Evolutionary conservation across 2,888 invertebrate genomes (phyloP).

Genomic region (Megalurothrips usitatus): DNA sequence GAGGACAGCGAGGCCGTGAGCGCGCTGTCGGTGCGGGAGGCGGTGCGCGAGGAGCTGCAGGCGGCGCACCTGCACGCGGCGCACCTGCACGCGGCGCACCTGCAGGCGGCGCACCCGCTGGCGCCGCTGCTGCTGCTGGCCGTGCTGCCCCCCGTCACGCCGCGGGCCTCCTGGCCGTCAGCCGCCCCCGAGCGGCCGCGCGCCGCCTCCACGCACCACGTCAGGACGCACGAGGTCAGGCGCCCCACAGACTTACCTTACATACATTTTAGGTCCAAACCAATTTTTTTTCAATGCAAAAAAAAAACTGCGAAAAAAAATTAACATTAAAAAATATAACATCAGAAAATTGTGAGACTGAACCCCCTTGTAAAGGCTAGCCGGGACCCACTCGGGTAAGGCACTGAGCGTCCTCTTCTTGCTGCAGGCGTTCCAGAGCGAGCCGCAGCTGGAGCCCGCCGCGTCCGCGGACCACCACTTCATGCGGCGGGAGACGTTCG

Average conservation of each 20-base stretch:
- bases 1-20: conserved; percentile 12
- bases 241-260: no score
- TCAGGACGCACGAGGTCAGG: conserved; percentile 37
- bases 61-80: conserved; percentile 5
- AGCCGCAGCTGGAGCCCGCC: conserved; percentile 29
- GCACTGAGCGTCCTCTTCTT: neutral
- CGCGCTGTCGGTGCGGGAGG: neutral
- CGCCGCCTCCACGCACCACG: conserved; percentile 24
- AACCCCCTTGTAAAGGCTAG: no score
- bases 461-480: conserved; percentile 28
- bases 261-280: no score
- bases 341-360: no score
- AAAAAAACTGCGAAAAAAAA: no score
- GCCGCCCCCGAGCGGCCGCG: conserved; percentile 43
- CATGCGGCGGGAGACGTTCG: conserved; percentile 20
- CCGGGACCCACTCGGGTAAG: no score
- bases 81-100: neutral
- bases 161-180: conserved; percentile 72
- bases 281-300: no score
- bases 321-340: no score
- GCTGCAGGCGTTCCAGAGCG: conserved; percentile 19
- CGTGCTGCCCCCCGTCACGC: conserved; percentile 69
- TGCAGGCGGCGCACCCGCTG: conserved; percentile 8
- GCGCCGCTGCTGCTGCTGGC: conserved; percentile 66
- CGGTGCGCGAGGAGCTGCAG: conserved; percentile 8